phyloP scores from a whole-genome alignment of 2,113 vertebrate genomes.

The Gila orcuttii region DNA sequence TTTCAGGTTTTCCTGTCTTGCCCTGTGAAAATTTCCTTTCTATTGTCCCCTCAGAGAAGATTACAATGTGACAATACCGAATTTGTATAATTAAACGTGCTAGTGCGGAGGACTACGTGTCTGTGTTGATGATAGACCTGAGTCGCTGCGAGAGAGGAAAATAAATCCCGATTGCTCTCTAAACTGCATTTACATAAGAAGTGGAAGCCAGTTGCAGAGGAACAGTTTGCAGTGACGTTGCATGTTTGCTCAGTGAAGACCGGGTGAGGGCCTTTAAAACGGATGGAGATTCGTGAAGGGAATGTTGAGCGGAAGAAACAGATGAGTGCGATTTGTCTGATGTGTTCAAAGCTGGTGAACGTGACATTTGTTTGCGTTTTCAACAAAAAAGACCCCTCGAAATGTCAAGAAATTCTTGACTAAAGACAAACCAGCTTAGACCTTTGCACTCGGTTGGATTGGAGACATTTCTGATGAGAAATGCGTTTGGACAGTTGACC shows the following conservation, averaged over 20 bases:
- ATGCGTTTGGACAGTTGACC: constrained; percentile 15
- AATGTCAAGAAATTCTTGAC: not conserved
- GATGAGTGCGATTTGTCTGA: constrained; percentile 11
- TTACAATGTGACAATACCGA: constrained; percentile 55
- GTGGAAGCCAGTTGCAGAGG: constrained; percentile 58
- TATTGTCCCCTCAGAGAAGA: constrained; percentile 48
- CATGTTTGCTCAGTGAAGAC: constrained; percentile 64
- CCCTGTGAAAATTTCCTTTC: constrained; percentile 40
- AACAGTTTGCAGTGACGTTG: constrained; percentile 61
- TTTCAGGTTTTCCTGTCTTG: constrained; percentile 30
- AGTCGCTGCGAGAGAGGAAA: constrained; percentile 55
- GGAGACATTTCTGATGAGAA: constrained; percentile 8
- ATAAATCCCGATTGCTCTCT: constrained; percentile 63
- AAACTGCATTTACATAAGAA: constrained; percentile 66
- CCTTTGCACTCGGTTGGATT: constrained; percentile 4
- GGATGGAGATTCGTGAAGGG: constrained; percentile 53
- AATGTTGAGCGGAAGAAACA: constrained; percentile 52
- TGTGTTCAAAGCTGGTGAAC: not conserved
- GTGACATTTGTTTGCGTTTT: not conserved
- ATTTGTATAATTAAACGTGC: constrained; percentile 58
- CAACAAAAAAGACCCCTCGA: not conserved
- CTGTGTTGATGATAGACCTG: constrained; percentile 53
- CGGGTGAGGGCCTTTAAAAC: constrained; percentile 53
- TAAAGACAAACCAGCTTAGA: constrained; percentile 12
- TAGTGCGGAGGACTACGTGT: constrained; percentile 30